These are phyloP conservation scores for Anseranas semipalmata DNA, from an alignment of 2,113 vertebrate genomes.

Conservation along the genomic window DNA sequence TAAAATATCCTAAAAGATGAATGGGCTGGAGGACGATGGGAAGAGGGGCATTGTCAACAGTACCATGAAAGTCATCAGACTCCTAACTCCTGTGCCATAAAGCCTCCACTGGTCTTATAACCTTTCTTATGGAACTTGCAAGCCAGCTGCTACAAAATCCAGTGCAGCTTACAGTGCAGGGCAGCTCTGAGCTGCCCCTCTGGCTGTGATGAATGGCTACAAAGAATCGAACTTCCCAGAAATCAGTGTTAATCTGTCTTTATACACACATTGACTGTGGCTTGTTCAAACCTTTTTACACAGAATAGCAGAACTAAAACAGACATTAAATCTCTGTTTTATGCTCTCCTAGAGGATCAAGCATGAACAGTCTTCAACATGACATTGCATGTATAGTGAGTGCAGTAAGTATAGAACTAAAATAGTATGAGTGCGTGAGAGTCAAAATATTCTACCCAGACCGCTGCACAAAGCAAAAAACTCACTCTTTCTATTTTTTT, in stretches of 20 bases:
- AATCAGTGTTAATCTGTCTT: background rate
- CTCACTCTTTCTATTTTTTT: background rate
- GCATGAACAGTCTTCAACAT: background rate
- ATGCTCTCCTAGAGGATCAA: background rate
- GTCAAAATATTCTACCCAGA: background rate
- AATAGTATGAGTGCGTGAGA: background rate
- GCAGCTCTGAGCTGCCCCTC: background rate
- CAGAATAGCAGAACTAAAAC: background rate
- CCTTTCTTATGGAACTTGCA: background rate
- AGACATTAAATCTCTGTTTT: background rate
- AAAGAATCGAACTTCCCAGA: background rate
- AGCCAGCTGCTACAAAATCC: background rate
- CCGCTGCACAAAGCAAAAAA: background rate
- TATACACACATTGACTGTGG: background rate
- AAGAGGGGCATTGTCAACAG: background rate
- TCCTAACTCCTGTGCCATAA: background rate
- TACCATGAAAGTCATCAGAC: background rate
- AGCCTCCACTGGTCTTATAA: background rate
- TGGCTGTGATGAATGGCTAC: background rate
- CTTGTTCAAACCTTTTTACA: background rate
- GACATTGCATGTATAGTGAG: background rate
- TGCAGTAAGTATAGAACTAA: background rate
- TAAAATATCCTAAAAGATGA: background rate
- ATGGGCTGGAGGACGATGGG: background rate
- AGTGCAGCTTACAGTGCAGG: background rate